Percentiles rank a stretch among this genome's conserved stretches.
These are phyloP conservation scores for Ataeniobius toweri DNA, from an alignment of 2,797 vertebrate genomes.

Conservation along the genomic window DNA sequence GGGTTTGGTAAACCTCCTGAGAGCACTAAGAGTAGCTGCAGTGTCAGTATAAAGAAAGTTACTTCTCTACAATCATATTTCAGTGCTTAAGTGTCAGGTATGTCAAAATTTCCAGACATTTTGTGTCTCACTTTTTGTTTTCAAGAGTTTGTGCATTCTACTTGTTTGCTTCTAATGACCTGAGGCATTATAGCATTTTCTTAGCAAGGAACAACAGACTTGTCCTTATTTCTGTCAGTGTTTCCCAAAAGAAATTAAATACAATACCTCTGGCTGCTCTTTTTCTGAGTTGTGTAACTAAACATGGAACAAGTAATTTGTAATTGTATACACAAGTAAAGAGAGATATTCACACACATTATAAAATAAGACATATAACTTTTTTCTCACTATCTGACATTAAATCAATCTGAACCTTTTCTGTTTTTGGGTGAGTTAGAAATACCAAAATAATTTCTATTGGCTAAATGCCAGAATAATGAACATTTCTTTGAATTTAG, in stretches of 20 bases:
- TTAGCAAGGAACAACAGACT: conserved; percentile 33
- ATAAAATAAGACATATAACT: neutral
- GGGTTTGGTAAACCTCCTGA: conserved; percentile 37
- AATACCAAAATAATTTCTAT: neutral
- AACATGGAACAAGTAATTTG: neutral
- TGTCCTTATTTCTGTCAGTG: conserved; percentile 43
- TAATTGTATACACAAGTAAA: neutral
- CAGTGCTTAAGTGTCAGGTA: conserved; percentile 40
- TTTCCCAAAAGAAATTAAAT: conserved; percentile 11
- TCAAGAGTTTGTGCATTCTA: conserved; percentile 1
- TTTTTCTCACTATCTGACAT: neutral
- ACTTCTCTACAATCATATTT: conserved; percentile 53
- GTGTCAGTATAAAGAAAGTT: conserved; percentile 24
- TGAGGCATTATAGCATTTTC: conserved; percentile 11
- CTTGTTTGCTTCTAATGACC: conserved; percentile 43
- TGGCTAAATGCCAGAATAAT: neutral
- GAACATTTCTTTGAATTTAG: neutral
- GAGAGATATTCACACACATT: neutral
- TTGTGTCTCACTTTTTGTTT: neutral
- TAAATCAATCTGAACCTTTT: neutral
- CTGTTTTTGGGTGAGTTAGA: neutral
- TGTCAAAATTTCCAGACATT: too few species aligned
- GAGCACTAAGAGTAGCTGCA: conserved; percentile 33
- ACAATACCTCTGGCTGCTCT: conserved; percentile 37
- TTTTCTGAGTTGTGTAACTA: conserved; percentile 13